Percentiles rank a stretch among this genome's conserved stretches.
Conservation (phyloP, 2,113 vertebrate species). For the Phyllostomus hastatus region DNA sequence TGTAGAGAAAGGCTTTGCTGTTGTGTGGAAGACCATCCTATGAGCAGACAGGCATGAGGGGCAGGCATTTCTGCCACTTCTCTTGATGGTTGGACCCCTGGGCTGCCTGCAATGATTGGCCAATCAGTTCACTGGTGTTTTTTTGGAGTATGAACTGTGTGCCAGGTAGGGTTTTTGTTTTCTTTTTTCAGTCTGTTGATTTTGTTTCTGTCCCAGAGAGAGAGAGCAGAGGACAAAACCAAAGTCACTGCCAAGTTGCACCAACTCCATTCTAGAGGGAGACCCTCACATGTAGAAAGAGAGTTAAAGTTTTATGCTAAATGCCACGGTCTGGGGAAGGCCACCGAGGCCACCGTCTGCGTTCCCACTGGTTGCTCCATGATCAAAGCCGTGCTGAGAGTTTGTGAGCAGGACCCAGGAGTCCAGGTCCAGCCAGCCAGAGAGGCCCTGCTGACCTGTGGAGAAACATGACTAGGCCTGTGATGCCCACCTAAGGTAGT, state of each 20-base stretch:
- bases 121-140: not conserved
- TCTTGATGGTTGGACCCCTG: no score
- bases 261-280: no score
- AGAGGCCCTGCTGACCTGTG: not conserved
- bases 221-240: not conserved
- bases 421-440: not conserved
- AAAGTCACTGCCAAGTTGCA: fast-evolving
- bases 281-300: no score
- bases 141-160: not conserved
- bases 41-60: not conserved
- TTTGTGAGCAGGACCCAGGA: not conserved
- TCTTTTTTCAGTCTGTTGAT: no score
- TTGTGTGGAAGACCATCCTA: not conserved
- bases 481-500: not conserved
- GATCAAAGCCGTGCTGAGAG: not conserved
- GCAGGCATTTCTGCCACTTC: not conserved
- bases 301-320: not conserved
- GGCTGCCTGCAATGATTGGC: not conserved
- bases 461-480: not conserved
- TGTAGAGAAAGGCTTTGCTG: not conserved
- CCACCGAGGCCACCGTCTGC: not conserved
- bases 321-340: not conserved
- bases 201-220: not conserved
- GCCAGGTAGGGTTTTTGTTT: not conserved
- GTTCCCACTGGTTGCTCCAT: not conserved